Evolutionary conservation across 2,797 vertebrate genomes (phyloP).

Genomic region (Lithobates sylvaticus): DNA sequence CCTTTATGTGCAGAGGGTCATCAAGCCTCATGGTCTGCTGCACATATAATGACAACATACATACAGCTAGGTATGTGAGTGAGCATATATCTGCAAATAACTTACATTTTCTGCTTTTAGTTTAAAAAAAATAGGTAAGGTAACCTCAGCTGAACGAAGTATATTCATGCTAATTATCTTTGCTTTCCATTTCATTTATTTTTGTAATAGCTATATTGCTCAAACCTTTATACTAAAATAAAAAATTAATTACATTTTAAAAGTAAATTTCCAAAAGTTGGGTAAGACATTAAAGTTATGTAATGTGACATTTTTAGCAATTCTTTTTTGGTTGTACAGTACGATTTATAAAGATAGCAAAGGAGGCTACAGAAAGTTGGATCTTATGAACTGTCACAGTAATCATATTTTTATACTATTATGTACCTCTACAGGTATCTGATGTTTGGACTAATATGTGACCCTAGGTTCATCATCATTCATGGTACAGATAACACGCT

Average conservation of each 20-base stretch:
- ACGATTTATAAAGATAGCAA: background rate
- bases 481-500: no score
- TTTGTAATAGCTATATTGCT: background rate
- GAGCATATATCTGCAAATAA: no score
- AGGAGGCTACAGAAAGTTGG: background rate
- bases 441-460: no score
- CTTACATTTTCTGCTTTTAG: background rate
- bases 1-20: no score
- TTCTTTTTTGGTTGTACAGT: background rate
- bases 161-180: background rate
- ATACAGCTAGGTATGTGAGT: no score
- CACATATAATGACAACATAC: no score
- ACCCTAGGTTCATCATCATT: no score
- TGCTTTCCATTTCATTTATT: background rate
- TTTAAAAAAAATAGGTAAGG: background rate
- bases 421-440: no score
- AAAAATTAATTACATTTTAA: conserved; percentile 9
- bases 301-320: conserved; percentile 17
- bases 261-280: background rate
- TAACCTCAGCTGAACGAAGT: background rate
- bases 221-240: background rate
- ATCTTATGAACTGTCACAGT: no score
- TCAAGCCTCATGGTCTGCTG: no score
- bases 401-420: no score
- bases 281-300: background rate